Conservation (phyloP, 2,797 vertebrate genomes). For the Mormyrus hasselquistii region DNA sequence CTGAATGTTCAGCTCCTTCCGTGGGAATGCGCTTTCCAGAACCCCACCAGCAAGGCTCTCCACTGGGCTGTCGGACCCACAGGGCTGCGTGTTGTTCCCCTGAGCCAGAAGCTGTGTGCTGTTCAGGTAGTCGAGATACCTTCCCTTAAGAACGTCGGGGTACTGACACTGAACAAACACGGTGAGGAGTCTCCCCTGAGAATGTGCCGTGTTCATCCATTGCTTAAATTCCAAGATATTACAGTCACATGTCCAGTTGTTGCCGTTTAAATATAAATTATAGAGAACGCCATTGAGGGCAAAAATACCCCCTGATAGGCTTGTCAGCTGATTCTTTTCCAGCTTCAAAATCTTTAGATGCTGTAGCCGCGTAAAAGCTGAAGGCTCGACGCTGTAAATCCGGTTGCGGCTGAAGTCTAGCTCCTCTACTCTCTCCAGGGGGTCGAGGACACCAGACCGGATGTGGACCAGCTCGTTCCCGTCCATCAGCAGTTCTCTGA, state of each 20-base stretch:
- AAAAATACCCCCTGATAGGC: slow-evolving; percentile 72
- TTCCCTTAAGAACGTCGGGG: slow-evolving; percentile 70
- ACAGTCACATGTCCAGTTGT: slow-evolving; percentile 91
- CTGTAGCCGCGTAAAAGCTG: slow-evolving; percentile 64
- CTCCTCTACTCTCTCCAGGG: slow-evolving; percentile 71
- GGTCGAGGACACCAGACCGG: slow-evolving; percentile 69
- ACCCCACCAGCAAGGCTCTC: slow-evolving; percentile 46
- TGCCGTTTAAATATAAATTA: slow-evolving; percentile 80
- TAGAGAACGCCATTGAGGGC: slow-evolving; percentile 71
- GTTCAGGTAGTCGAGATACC: slow-evolving; percentile 83
- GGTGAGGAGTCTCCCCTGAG: slow-evolving; percentile 75
- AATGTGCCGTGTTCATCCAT: slow-evolving; percentile 77
- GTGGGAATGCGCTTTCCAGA: slow-evolving; percentile 29
- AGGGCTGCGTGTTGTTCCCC: slow-evolving; percentile 48
- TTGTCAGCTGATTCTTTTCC: slow-evolving; percentile 74
- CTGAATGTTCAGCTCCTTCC: slow-evolving; percentile 41
- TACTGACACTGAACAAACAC: slow-evolving; percentile 79
- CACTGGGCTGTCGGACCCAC: slow-evolving; percentile 31
- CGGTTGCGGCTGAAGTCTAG: slow-evolving; percentile 80
- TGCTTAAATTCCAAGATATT: slow-evolving; percentile 70
- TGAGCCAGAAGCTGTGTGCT: slow-evolving; percentile 61
- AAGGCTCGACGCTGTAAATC: slow-evolving; percentile 63
- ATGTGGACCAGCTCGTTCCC: slow-evolving; percentile 77
- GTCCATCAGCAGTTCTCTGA: slow-evolving; percentile 78
- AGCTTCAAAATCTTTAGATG: slow-evolving; percentile 76